A percentile compares a stretch with the other conserved stretches of the same genome.
phyloP scores from a whole-genome alignment of 2,113 vertebrate genomes.

The Microtus richardsoni region DNA sequence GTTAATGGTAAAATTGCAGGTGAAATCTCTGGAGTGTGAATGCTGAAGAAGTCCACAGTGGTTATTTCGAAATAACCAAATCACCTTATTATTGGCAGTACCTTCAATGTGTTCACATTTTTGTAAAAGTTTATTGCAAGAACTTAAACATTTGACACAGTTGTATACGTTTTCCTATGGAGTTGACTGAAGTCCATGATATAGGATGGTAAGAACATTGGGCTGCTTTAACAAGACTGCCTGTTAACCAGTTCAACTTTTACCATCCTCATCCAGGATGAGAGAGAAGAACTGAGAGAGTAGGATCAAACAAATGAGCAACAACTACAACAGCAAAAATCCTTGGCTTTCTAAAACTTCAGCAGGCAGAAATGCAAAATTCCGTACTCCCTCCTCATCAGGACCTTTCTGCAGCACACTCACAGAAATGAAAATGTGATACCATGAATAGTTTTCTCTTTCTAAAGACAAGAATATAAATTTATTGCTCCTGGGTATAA shows the following conservation, averaged over 20 bases:
- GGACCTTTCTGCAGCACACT: neutral
- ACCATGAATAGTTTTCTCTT: slow-evolving; percentile 36
- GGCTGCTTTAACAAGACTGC: neutral
- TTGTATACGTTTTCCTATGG: neutral
- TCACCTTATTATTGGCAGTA: neutral
- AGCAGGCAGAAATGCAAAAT: neutral
- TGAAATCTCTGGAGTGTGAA: neutral
- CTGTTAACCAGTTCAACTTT: neutral
- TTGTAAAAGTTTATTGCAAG: slow-evolving; percentile 4
- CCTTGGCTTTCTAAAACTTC: neutral
- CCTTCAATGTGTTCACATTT: neutral
- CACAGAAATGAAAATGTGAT: neutral
- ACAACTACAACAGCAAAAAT: neutral
- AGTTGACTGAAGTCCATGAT: neutral
- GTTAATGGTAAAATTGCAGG: neutral
- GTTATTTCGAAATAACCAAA: neutral
- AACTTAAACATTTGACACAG: neutral
- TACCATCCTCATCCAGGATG: neutral
- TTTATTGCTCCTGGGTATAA: slow-evolving; percentile 57
- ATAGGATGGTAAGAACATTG: neutral
- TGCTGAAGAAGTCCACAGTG: neutral
- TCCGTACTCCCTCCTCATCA: neutral
- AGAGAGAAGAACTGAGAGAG: neutral
- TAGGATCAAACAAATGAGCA: neutral
- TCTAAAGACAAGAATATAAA: slow-evolving; percentile 54